Percentiles rank a stretch among this genome's conserved stretches.
Evolutionary conservation across 2,113 vertebrate genomes (phyloP).

Genomic region (Pachycephala philippinensis): DNA sequence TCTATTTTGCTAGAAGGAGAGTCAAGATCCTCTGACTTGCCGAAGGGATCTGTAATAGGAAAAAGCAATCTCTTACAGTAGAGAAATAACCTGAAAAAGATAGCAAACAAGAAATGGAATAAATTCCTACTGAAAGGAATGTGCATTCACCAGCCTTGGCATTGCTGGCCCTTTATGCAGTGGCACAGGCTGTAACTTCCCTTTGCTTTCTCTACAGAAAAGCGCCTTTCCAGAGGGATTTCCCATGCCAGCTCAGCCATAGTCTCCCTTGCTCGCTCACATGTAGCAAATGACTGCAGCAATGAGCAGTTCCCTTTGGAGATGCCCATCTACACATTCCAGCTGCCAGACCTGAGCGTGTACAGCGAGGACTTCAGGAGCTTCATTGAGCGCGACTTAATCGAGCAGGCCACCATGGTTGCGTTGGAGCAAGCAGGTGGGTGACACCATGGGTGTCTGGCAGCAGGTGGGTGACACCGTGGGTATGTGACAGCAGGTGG

Average conservation of each 20-base stretch:
- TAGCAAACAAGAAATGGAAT: not conserved
- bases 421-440: conserved; percentile 95
- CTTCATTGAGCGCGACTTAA: conserved; percentile 95
- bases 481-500: not conserved
- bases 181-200: not conserved
- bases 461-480: conserved; percentile 61
- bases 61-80: not conserved
- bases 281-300: conserved; percentile 91
- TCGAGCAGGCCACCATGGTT: conserved; percentile 97
- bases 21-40: not conserved
- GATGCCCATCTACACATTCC: conserved; percentile 99
- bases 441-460: not conserved
- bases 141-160: not conserved
- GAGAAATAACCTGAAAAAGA: not conserved
- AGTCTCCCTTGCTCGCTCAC: conserved; percentile 91
- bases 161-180: not conserved
- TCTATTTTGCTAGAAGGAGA: not conserved
- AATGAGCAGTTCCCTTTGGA: conserved; percentile 94
- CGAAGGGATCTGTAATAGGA: not conserved
- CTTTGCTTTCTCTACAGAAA: conserved; percentile 74
- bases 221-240: conserved; percentile 95
- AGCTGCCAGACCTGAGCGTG: conserved; percentile 94
- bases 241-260: conserved; percentile 99
- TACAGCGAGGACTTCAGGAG: conserved; percentile 98
- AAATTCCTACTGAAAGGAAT: not conserved